Evolutionary conservation across 2,888 invertebrate genomes (phyloP).

Genomic region (Leistus spinibarbis): DNA sequence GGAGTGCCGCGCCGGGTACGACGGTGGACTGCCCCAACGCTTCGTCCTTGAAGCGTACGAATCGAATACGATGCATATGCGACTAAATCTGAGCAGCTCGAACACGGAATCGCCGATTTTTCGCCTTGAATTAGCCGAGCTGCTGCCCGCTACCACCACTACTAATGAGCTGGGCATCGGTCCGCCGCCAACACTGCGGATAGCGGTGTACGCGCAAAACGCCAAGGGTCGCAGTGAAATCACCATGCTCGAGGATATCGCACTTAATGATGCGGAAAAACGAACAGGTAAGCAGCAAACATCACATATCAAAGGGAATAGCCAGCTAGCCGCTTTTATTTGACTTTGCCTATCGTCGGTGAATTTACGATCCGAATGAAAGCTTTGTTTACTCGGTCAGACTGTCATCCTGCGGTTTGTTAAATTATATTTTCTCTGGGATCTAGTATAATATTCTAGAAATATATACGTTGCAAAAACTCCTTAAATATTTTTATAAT

Average conservation of each 20-base stretch:
- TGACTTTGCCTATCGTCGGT: not conserved
- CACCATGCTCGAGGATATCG: slow-evolving; percentile 81
- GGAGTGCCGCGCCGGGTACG: slow-evolving; percentile 86
- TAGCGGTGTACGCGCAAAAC: slow-evolving; percentile 83
- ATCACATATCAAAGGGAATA: not conserved
- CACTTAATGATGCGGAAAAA: slow-evolving; percentile 85
- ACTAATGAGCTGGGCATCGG: slow-evolving; percentile 45
- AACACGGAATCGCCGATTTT: slow-evolving; percentile 66
- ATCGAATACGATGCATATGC: slow-evolving; percentile 70
- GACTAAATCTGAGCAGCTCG: slow-evolving; percentile 72
- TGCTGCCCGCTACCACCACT: slow-evolving; percentile 59
- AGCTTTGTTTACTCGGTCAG: not conserved
- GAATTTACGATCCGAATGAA: not conserved
- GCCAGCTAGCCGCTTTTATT: not conserved
- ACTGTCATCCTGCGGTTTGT: not conserved
- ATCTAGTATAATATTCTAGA: too few relatives aligned
- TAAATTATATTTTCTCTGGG: not conserved
- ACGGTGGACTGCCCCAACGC: slow-evolving; percentile 86
- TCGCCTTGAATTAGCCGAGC: slow-evolving; percentile 67
- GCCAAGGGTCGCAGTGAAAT: slow-evolving; percentile 85
- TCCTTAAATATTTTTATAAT: too few relatives aligned
- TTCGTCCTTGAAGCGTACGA: slow-evolving; percentile 85
- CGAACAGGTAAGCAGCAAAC: slow-evolving; percentile 69
- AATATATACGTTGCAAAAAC: not conserved
- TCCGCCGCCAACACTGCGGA: slow-evolving; percentile 68